Evolutionary conservation across 1,140 invertebrate species (phyloP).

Genomic region (Papilio helenus): DNA sequence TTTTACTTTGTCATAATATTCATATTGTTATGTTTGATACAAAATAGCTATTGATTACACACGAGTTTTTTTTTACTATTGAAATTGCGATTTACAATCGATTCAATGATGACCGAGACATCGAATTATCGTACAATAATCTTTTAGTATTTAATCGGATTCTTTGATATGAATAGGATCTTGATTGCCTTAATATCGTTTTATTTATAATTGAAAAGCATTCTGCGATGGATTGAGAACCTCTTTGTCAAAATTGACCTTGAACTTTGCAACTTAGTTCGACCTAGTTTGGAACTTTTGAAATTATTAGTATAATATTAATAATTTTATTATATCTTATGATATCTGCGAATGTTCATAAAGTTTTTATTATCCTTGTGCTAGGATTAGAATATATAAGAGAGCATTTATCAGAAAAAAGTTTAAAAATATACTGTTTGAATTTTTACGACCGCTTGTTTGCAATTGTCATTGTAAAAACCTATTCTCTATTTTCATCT

Average conservation of each 20-base stretch:
- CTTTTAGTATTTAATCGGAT: neutral
- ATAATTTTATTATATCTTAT: too few relatives aligned
- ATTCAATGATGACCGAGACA: neutral
- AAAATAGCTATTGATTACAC: neutral
- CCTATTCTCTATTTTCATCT: too few relatives aligned
- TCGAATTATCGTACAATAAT: neutral
- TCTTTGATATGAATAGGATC: neutral
- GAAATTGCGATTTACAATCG: neutral
- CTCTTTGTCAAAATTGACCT: neutral
- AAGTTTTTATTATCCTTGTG: too few relatives aligned
- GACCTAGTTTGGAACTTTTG: neutral
- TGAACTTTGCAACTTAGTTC: neutral
- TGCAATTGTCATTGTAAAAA: too few relatives aligned
- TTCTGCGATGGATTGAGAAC: neutral
- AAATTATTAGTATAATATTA: neutral
- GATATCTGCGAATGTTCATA: too few relatives aligned
- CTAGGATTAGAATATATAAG: too few relatives aligned
- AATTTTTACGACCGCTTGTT: too few relatives aligned
- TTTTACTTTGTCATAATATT: constrained; percentile 1
- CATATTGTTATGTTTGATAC: neutral
- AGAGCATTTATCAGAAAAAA: too few relatives aligned
- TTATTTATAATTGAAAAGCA: constrained; percentile 13
- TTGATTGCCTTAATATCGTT: constrained; percentile 17
- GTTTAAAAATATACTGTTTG: too few relatives aligned
- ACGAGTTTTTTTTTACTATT: neutral